Evolutionary conservation across 2,888 invertebrate genomes (phyloP).

Genomic region (Tromatobia lineatoria): DNA sequence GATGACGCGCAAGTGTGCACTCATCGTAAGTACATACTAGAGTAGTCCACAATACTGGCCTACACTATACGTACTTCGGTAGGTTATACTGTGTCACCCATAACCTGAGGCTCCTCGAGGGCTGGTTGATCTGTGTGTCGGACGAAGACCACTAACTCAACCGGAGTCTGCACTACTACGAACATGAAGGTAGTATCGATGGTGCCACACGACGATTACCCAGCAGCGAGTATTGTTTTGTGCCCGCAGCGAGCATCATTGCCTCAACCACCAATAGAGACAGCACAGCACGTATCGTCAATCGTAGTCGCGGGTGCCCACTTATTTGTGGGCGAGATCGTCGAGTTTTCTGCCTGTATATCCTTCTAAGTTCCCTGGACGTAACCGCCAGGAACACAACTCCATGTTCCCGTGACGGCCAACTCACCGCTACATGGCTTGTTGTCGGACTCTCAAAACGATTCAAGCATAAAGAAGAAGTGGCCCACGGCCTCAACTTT

Average conservation of each 20-base stretch:
- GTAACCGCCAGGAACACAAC: constrained; percentile 21
- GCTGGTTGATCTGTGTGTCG: background rate
- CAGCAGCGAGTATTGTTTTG: background rate
- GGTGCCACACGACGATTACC: background rate
- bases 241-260: background rate
- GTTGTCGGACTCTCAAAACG: constrained; percentile 19
- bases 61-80: no score
- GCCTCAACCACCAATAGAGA: background rate
- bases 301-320: background rate
- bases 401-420: constrained; percentile 16
- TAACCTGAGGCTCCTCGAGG: constrained; percentile 26
- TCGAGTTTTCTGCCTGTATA: constrained; percentile 35
- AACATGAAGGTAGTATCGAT: background rate
- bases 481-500: background rate
- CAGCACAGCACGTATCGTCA: constrained; percentile 13
- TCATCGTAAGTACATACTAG: background rate
- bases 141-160: constrained; percentile 1
- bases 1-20: background rate
- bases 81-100: constrained; percentile 10
- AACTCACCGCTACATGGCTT: constrained; percentile 43
- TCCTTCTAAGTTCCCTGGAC: constrained; percentile 11
- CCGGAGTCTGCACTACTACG: background rate
- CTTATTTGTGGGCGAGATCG: constrained; percentile 43
- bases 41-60: background rate
- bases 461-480: constrained; percentile 33